phyloP scores from a whole-genome alignment of 2,888 invertebrate genomes.

The Nephrotoma flavescens region DNA sequence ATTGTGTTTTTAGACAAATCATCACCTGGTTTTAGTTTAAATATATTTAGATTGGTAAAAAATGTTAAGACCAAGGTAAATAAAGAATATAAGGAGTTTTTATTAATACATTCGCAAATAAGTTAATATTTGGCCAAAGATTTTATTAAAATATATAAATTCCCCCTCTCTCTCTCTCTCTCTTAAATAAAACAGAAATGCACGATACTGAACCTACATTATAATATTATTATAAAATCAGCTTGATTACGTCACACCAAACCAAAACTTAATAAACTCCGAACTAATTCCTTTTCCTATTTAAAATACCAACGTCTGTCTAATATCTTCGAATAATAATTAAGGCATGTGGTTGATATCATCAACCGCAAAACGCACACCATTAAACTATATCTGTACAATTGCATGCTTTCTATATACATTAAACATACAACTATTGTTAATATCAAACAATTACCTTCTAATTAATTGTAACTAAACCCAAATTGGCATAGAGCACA shows the following conservation, averaged over 20 bases:
- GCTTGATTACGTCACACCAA: background rate
- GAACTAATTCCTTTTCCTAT: background rate
- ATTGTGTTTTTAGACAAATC: too few relatives aligned
- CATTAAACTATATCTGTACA: background rate
- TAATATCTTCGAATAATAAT: background rate
- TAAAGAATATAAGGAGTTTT: too few relatives aligned
- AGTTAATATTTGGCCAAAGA: too few relatives aligned
- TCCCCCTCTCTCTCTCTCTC: background rate
- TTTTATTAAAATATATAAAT: background rate
- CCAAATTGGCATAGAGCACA: background rate
- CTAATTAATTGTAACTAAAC: background rate
- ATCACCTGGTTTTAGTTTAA: too few relatives aligned
- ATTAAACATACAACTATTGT: background rate
- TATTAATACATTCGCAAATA: too few relatives aligned
- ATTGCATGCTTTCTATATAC: background rate
- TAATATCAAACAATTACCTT: background rate
- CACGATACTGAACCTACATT: background rate
- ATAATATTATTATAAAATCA: background rate
- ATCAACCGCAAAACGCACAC: background rate
- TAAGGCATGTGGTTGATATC: background rate
- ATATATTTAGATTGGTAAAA: too few relatives aligned
- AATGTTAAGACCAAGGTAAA: too few relatives aligned
- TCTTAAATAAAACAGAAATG: background rate
- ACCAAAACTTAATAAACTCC: background rate
- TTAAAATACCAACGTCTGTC: background rate